These are phyloP conservation scores for Eupithecia insigniata DNA, from an alignment of 2,888 invertebrate species.

Conservation along the genomic window DNA sequence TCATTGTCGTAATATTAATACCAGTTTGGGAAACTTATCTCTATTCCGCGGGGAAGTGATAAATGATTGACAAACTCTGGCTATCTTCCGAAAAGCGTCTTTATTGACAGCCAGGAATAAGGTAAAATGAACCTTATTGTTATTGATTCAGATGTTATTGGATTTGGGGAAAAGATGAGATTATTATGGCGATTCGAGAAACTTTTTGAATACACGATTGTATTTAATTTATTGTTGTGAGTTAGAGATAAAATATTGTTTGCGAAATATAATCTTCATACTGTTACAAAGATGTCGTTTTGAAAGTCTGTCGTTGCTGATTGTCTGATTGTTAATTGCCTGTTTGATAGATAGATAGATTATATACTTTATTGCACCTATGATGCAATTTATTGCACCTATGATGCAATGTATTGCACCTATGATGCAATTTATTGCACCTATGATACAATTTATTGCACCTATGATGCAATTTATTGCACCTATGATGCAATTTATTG, in stretches of 20 bases:
- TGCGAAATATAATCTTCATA: neutral
- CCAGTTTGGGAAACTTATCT: conserved; percentile 33
- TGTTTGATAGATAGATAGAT: no score
- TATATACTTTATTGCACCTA: no score
- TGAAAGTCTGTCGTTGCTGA: neutral
- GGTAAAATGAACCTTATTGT: conserved; percentile 8
- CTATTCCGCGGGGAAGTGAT: conserved; percentile 33
- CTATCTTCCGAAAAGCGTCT: conserved; percentile 42
- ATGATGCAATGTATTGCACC: no score
- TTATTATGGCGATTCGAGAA: neutral
- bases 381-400: no score
- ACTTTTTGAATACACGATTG: neutral
- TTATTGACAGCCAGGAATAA: neutral
- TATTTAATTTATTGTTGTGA: neutral
- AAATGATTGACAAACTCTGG: conserved; percentile 52
- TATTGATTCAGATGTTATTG: neutral
- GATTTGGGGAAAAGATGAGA: neutral
- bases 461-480: no score
- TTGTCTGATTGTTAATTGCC: no score
- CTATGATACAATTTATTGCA: no score
- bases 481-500: no score
- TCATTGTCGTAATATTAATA: conserved; percentile 35
- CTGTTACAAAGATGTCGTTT: no score
- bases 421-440: no score
- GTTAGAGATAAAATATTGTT: neutral